Evolutionary conservation across 2,888 invertebrate species (phyloP).

Genomic region (Agrotis clavis): DNA sequence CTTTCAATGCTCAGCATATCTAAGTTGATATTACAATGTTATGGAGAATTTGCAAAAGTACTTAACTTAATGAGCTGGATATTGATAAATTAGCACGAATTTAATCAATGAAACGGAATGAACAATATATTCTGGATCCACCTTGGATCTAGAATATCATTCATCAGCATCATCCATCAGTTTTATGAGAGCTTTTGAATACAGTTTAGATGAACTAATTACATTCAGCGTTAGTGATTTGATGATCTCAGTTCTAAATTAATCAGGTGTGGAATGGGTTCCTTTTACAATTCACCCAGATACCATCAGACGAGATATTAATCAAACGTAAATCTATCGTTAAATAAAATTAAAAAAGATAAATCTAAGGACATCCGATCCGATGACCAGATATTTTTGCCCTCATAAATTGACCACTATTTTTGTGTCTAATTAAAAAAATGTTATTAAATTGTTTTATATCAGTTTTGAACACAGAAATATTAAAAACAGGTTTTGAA

Average conservation of each 20-base stretch:
- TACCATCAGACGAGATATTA: no score
- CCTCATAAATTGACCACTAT: background rate
- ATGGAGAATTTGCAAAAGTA: background rate
- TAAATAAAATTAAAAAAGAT: no score
- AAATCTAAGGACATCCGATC: background rate
- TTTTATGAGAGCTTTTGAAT: no score
- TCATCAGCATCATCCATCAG: no score
- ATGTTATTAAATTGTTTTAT: background rate
- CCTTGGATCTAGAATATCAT: no score
- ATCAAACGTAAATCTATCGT: no score
- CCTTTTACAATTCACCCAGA: no score
- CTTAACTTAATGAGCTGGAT: background rate
- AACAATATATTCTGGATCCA: no score
- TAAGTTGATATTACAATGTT: background rate
- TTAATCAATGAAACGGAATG: background rate
- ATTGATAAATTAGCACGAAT: background rate
- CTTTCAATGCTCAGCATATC: constrained; percentile 7
- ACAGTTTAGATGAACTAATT: no score
- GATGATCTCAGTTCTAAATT: background rate
- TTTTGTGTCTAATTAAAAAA: constrained; percentile 3
- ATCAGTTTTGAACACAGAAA: background rate
- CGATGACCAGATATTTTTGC: background rate
- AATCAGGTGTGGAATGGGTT: no score
- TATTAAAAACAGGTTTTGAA: background rate
- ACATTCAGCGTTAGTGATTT: background rate